Conservation (phyloP, 2,888 invertebrate genomes). For the Callyntrura sp. region DNA sequence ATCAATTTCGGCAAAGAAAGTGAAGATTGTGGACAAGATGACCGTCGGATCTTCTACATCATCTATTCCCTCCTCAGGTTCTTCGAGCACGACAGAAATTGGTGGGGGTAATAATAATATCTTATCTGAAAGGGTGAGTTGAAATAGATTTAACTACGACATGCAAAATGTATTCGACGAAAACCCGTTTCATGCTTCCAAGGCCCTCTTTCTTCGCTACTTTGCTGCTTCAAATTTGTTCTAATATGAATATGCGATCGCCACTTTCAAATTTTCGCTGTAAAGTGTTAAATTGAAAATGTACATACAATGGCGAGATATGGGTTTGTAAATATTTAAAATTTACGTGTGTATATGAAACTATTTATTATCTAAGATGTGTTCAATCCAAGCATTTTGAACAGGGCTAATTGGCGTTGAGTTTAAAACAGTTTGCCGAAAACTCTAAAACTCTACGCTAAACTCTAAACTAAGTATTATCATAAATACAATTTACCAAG, state of each 20-base stretch:
- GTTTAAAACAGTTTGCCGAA: neutral
- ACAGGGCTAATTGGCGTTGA: neutral
- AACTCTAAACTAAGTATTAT: neutral
- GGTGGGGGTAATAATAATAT: constrained; percentile 12
- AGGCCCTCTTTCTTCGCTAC: neutral
- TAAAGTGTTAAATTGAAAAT: neutral
- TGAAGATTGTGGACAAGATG: neutral
- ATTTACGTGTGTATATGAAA: neutral
- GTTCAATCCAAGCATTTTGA: neutral
- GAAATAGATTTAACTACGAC: neutral
- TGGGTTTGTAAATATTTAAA: constrained; percentile 12
- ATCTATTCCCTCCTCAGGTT: neutral
- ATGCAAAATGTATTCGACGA: neutral
- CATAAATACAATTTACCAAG: neutral
- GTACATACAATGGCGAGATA: neutral
- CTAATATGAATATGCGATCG: neutral
- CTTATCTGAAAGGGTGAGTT: constrained; percentile 37
- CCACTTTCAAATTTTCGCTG: neutral
- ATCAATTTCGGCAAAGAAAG: neutral
- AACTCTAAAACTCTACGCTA: too few relatives aligned
- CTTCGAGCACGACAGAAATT: constrained; percentile 5
- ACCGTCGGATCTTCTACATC: neutral
- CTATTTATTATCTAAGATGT: neutral
- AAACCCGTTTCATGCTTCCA: neutral
- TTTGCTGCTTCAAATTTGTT: neutral